Evolutionary conservation across 2,113 vertebrate species (phyloP), one percentile per base, ranked within the genome.

Genomic region (Petromus typicus): DNA sequence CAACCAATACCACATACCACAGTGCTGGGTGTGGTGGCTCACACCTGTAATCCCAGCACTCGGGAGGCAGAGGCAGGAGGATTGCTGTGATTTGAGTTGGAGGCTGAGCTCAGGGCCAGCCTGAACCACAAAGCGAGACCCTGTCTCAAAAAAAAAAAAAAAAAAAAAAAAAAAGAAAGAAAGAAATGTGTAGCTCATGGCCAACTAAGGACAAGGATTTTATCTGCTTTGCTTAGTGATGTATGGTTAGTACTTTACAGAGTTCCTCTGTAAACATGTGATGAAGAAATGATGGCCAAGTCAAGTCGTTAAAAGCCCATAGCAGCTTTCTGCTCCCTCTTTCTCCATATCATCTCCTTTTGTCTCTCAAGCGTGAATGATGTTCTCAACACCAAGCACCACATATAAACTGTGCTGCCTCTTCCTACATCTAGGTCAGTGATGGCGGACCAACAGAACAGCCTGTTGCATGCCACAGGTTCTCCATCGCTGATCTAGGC

Each of bases 231-330:
- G 7, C 45, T 84, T 76, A 64, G 32, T 43, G 69, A 11, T 81
- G 13, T 66, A 2, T 79, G 43, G 43, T 89, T 67, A 61, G 3
- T 84, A n/a, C 76, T 40, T 59, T 85, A 4, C 12, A 61, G 45
- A 63, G 23, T 51, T 11, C 73, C 7, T 64, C 27, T 12, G 0
- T 78, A 93, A 90, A 73, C 16, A 43, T 40, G 54, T 85, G 27
- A 59, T 54, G 30, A 86, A 67, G 43, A 57, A 71, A 12, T 95
- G 92, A 95, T 84, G 76, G 83, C 90, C 22, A 91, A 95, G 85
- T 82, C 34, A 5, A 4, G 89, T n/a, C n/a, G 57, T 94, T 80
- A 93, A 95, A 93, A 84, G 83, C 69, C 83, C 40, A 11, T 32
- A 54, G 22, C 86, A 48, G 22, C 14, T 84, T 86, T 81, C 93